phyloP scores from a whole-genome alignment of 2,888 invertebrate genomes.

The Tridacna crocea region DNA sequence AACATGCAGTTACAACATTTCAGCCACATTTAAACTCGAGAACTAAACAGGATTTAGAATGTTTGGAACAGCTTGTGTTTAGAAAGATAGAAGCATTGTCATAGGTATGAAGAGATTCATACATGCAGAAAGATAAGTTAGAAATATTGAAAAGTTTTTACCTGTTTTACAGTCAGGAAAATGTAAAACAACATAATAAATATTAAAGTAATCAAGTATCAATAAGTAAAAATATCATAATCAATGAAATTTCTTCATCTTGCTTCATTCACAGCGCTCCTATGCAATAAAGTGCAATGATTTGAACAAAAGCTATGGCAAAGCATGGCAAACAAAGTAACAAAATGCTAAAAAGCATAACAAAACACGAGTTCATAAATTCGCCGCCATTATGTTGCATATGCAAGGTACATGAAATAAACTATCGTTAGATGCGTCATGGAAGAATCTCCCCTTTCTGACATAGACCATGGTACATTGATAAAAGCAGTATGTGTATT shows the following conservation, averaged over 20 bases:
- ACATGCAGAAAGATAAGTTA: conserved; percentile 18
- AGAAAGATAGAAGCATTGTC: conserved; percentile 22
- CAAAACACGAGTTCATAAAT: conserved; percentile 24
- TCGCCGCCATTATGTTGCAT: conserved; percentile 15
- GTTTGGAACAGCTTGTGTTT: conserved; percentile 13
- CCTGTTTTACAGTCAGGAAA: conserved; percentile 27
- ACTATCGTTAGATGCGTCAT: neutral
- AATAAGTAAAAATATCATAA: too few species aligned
- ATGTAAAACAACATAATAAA: conserved; percentile 28
- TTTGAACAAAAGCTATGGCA: conserved; percentile 6
- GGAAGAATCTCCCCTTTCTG: conserved; percentile 8
- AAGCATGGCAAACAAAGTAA: conserved; percentile 46
- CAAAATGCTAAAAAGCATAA: conserved; percentile 50
- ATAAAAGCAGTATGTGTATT: too few species aligned
- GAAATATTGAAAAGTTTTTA: conserved; percentile 14
- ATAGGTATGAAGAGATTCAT: conserved; percentile 7
- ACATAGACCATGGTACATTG: neutral
- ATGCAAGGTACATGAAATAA: neutral
- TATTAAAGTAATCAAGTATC: conserved; percentile 13
- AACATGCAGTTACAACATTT: conserved; percentile 22
- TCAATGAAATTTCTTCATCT: too few species aligned
- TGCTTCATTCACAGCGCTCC: conserved; percentile 7
- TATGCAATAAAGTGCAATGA: conserved; percentile 16
- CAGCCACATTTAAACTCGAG: conserved; percentile 18
- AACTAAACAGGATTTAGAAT: neutral